Conservation (phyloP, 2,888 invertebrate species). For the Nomada ruficornis region DNA sequence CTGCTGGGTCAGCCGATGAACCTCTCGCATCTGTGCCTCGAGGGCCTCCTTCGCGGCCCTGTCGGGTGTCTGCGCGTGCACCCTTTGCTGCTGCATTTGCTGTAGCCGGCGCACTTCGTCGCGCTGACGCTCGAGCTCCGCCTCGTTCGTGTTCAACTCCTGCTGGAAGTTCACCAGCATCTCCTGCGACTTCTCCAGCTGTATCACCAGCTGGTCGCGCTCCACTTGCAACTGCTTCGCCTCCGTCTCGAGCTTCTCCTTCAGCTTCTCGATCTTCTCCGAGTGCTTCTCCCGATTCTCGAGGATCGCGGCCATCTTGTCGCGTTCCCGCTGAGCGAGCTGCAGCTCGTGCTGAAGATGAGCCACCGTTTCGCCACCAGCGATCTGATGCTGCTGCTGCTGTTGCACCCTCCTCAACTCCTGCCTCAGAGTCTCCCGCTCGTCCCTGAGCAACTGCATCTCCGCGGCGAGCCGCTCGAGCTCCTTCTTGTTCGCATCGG, state of each 20-base stretch:
- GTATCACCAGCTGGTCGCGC: constrained; percentile 93
- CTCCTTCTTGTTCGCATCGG: constrained; percentile 93
- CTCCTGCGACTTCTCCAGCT: constrained; percentile 96
- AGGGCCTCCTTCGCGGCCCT: constrained; percentile 89
- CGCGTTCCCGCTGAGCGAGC: constrained; percentile 89
- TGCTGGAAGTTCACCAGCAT: constrained; percentile 97
- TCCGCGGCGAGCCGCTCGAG: constrained; percentile 94
- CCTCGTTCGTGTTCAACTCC: constrained; percentile 93
- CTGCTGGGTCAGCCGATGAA: constrained; percentile 89
- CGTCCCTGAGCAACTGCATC: constrained; percentile 92
- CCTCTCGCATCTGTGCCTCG: constrained; percentile 89
- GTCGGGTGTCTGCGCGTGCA: constrained; percentile 89
- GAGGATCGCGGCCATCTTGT: constrained; percentile 91
- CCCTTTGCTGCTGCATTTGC: constrained; percentile 85
- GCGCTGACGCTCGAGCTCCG: constrained; percentile 92
- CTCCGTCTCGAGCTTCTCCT: constrained; percentile 93
- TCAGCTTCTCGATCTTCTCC: constrained; percentile 93
- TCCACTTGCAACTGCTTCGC: constrained; percentile 94
- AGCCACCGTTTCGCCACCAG: constrained; percentile 90
- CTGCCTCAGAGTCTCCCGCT: constrained; percentile 89
- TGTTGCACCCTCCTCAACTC: constrained; percentile 88
- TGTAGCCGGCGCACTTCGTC: constrained; percentile 91
- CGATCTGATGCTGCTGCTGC: constrained; percentile 88
- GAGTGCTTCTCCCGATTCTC: constrained; percentile 92
- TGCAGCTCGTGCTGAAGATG: constrained; percentile 91